Evolutionary conservation across 2,888 invertebrate genomes (phyloP), one percentile per base, ranked within the genome.

Genomic region (Flabesymbios commensalis): DNA sequence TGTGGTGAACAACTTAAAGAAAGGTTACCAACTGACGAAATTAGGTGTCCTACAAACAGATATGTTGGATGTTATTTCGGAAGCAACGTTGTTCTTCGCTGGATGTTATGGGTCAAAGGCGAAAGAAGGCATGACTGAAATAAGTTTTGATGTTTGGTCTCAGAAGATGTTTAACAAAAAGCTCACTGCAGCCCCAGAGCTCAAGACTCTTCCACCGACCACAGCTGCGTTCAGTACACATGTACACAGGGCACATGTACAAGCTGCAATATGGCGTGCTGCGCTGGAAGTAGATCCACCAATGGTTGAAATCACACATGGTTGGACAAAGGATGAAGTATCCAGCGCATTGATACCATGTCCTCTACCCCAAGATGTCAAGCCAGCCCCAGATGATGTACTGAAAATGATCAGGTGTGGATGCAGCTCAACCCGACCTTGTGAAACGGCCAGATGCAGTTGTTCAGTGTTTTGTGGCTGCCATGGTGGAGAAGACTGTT

Each of bases 131-230:
- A 49, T 49, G 49, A 26, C 10, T 49, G 49, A 22, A 22, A 29
- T 28, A 7, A 17, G 49, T 5, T 24, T 26, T 7, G 10, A 29
- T 26, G 49, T 49, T 26, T 49, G 28, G 49, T 19, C 10, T 22
- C 22, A 5, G 28, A 49, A 24, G 29, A 24, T 49, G 10, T 22
- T 4, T 10, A 49, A 49, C 22, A 17, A 24, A 14, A 49, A 49
- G 24, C 22, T 24, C 22, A 5, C 28, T 26, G 24, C 24, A 49
- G 17, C 10, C 29, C 39, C 39, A 36, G 10, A 10, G 10, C 39
- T 49, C 26, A 49, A 49, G 29, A 26, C 49, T 10, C 7, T 49
- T 17, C 49, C 49, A 49, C 49, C 49, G 7, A 49, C 49, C 22
- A 49, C 49, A 49, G 28, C 22, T 26, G 49, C 49, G 10, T 28